Conservation (phyloP, 2,113 vertebrate species). For the Triplophysa dalaica region DNA sequence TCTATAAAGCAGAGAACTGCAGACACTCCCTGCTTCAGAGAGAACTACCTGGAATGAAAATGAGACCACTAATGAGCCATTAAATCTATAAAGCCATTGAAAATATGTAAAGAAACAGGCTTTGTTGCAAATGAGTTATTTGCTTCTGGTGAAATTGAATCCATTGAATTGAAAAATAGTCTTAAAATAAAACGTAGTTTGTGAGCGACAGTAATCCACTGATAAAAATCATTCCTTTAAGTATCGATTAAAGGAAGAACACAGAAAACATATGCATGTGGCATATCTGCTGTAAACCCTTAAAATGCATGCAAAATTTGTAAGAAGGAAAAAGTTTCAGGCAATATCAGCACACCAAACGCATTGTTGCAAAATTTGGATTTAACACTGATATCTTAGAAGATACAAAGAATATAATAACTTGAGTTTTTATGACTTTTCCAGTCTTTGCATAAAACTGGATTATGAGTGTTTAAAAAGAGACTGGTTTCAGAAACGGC, state of each 20-base stretch:
- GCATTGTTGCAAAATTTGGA: no score
- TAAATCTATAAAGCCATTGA: slow-evolving; percentile 87
- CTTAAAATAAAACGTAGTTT: not conserved
- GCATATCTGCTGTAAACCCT: not conserved
- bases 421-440: no score
- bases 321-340: not conserved
- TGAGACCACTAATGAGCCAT: slow-evolving; percentile 90
- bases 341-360: no score
- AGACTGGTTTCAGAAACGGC: no score
- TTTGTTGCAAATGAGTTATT: slow-evolving; percentile 31
- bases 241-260: slow-evolving; percentile 1
- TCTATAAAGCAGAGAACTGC: slow-evolving; percentile 99
- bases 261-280: not conserved
- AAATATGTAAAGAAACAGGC: slow-evolving; percentile 61
- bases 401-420: no score
- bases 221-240: slow-evolving; percentile 58
- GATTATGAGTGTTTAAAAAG: no score
- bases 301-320: not conserved
- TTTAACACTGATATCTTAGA: no score
- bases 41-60: slow-evolving; percentile 99
- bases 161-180: not conserved
- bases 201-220: slow-evolving; percentile 10
- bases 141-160: not conserved
- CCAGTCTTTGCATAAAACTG: no score
- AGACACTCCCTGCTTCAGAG: slow-evolving; percentile 99